These are phyloP conservation scores for Pterophyllum scalare DNA, from an alignment of 2,113 vertebrate species.

Conservation along the genomic window DNA sequence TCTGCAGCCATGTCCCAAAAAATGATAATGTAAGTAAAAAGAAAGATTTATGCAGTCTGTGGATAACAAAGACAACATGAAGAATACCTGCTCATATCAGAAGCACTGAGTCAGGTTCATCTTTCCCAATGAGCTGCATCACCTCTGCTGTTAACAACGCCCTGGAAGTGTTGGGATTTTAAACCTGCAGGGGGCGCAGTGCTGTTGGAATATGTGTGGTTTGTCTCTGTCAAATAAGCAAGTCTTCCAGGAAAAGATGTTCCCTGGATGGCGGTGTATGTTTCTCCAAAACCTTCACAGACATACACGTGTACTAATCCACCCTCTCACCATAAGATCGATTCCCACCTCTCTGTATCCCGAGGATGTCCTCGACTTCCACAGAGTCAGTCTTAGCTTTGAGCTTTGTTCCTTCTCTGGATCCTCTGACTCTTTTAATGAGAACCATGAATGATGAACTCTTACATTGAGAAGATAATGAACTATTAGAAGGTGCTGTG, in stretches of 20 bases:
- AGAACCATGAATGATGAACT: background rate
- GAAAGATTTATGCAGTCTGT: rapidly evolving
- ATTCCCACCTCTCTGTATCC: background rate
- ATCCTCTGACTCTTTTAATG: background rate
- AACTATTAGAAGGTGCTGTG: background rate
- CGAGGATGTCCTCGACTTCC: background rate
- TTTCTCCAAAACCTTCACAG: background rate
- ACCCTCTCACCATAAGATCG: background rate
- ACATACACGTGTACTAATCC: background rate
- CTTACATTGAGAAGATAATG: background rate
- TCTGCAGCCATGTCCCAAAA: background rate
- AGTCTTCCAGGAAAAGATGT: background rate
- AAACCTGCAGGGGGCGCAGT: background rate
- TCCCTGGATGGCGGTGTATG: background rate
- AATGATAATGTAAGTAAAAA: rapidly evolving
- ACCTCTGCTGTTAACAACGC: background rate
- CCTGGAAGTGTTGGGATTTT: background rate
- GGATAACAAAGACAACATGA: rapidly evolving
- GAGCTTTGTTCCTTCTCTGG: background rate
- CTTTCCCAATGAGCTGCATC: background rate
- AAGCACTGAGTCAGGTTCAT: background rate
- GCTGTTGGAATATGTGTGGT: rapidly evolving
- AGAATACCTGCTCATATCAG: rapidly evolving
- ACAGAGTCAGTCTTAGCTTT: too few relatives aligned
- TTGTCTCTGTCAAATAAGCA: background rate